phyloP scores from a whole-genome alignment of 1,140 invertebrate genomes.

The Episyrphus balteatus region DNA sequence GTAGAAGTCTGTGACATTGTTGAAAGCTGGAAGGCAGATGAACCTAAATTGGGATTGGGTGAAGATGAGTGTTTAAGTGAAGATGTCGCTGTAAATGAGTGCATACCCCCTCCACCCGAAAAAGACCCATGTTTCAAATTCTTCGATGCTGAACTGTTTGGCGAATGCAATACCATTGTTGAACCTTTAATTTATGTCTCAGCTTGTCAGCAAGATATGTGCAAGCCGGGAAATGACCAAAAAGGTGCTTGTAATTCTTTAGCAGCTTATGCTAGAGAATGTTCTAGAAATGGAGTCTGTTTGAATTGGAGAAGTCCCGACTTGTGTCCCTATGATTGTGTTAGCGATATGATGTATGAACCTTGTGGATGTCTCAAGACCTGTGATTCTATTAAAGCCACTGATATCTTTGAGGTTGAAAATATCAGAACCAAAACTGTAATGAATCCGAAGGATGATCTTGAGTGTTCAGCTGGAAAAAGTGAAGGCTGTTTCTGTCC shows the following conservation, averaged over 20 bases:
- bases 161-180: slow-evolving; percentile 59
- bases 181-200: slow-evolving; percentile 54
- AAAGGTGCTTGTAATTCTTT: slow-evolving; percentile 50
- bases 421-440: slow-evolving; percentile 28
- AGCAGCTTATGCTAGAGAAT: slow-evolving; percentile 62
- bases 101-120: slow-evolving; percentile 41
- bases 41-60: slow-evolving; percentile 31
- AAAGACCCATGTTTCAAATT: slow-evolving; percentile 54
- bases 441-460: slow-evolving; percentile 36
- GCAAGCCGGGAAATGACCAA: slow-evolving; percentile 41
- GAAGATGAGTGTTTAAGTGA: slow-evolving; percentile 27
- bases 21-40: slow-evolving; percentile 48
- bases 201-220: slow-evolving; percentile 56
- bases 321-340: slow-evolving; percentile 51
- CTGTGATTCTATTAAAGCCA: slow-evolving; percentile 46
- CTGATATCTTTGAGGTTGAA: slow-evolving; percentile 34
- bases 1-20: slow-evolving; percentile 40
- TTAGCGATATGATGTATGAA: slow-evolving; percentile 50
- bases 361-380: slow-evolving; percentile 60
- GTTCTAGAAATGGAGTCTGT: slow-evolving; percentile 54
- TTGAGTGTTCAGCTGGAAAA: slow-evolving; percentile 41
- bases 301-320: slow-evolving; percentile 53
- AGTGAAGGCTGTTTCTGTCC: slow-evolving; percentile 78
- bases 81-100: slow-evolving; percentile 37
- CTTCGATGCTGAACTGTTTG: slow-evolving; percentile 50